A percentile compares a stretch with the other conserved stretches of the same genome.
Conservation (phyloP, 2,113 vertebrate genomes). For the Hypocryptadius cinnamomeus region DNA sequence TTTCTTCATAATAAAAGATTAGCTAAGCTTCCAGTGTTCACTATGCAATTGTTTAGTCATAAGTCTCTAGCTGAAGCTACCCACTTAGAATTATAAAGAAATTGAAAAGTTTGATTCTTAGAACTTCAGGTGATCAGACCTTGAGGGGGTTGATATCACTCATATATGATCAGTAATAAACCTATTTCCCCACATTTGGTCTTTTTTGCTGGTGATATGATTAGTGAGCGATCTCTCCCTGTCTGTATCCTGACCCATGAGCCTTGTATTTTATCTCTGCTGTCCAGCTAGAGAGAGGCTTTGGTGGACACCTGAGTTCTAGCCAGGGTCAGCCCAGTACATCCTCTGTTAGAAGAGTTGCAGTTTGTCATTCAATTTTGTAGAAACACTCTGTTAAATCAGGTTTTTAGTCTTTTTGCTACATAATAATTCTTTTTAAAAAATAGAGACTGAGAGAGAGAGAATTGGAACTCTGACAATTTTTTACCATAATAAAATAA, state of each 20-base stretch:
- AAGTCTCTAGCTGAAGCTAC: background rate
- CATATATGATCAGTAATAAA: background rate
- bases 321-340: background rate
- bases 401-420: background rate
- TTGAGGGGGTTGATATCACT: no score
- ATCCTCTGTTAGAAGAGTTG: background rate
- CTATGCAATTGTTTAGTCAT: background rate
- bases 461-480: background rate
- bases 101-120: background rate
- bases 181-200: accelerated
- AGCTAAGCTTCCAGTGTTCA: no score
- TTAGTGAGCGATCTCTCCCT: background rate
- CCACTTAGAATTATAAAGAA: background rate
- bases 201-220: background rate
- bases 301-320: background rate
- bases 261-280: background rate
- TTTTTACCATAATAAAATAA: background rate
- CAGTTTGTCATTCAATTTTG: background rate
- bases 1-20: background rate
- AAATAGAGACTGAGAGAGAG: background rate
- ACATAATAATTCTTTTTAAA: background rate
- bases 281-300: background rate
- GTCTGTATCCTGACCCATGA: background rate
- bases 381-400: background rate
- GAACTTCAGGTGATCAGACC: background rate